These are phyloP conservation scores for Rhea pennata DNA, from an alignment of 2,113 vertebrate genomes.

Conservation along the genomic window DNA sequence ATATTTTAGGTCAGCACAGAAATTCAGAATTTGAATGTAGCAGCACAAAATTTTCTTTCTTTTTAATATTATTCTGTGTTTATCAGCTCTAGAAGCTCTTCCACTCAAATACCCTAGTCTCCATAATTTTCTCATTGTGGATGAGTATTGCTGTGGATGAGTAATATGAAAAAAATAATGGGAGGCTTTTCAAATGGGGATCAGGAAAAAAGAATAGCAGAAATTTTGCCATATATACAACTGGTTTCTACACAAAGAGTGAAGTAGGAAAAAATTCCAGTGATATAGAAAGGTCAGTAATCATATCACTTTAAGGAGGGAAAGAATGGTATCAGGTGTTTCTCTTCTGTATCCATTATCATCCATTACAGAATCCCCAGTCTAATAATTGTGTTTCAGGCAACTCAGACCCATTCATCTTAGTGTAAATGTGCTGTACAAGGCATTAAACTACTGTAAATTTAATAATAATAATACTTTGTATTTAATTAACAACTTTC, in stretches of 20 bases:
- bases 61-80: background rate
- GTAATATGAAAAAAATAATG: background rate
- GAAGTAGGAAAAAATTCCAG: background rate
- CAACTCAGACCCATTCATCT: background rate
- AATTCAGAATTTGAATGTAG: background rate
- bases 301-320: background rate
- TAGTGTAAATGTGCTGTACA: background rate
- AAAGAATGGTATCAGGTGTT: background rate
- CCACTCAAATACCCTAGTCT: background rate
- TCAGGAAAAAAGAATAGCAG: background rate
- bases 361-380: background rate
- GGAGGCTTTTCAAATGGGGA: background rate
- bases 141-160: background rate
- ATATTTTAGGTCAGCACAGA: background rate
- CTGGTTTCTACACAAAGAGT: background rate
- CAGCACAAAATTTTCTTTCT: background rate
- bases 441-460: background rate
- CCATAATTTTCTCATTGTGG: slow-evolving; percentile 1
- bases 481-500: background rate
- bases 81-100: background rate
- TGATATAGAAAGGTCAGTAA: background rate
- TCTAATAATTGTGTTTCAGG: background rate
- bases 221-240: background rate
- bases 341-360: background rate
- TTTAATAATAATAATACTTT: background rate